Evolutionary conservation across 2,888 invertebrate species (phyloP).

Genomic region (Baccha elongata): DNA sequence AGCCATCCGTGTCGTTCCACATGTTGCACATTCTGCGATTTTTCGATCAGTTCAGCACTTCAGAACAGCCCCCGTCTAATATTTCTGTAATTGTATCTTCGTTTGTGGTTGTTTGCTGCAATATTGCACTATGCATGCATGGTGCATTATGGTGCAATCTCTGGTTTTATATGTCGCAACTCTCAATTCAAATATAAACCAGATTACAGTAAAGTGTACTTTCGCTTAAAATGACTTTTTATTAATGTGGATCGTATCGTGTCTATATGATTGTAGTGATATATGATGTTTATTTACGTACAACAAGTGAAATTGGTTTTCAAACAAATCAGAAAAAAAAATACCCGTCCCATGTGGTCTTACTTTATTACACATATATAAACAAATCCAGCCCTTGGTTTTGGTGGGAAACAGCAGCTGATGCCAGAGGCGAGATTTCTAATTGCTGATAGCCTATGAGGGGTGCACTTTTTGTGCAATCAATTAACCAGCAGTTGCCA

Average conservation of each 20-base stretch:
- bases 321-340: neutral
- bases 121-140: neutral
- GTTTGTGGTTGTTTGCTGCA: constrained; percentile 33
- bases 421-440: constrained; percentile 1
- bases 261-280: neutral
- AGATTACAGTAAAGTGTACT: constrained; percentile 44
- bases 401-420: constrained; percentile 40
- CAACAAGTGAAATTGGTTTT: constrained; percentile 4
- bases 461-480: constrained; percentile 32
- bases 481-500: constrained; percentile 46
- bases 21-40: constrained; percentile 42
- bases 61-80: neutral
- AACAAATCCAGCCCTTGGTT: neutral
- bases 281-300: neutral
- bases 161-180: constrained; percentile 42
- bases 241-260: constrained; percentile 19
- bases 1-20: constrained; percentile 5
- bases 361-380: constrained; percentile 7
- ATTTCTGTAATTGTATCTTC: constrained; percentile 45
- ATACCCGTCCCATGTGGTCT: constrained; percentile 11
- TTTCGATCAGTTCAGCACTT: constrained; percentile 25
- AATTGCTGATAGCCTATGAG: neutral
- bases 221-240: constrained; percentile 47
- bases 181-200: constrained; percentile 23
- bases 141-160: constrained; percentile 41